Conservation (phyloP, 2,888 invertebrate genomes). For the Tachina grossa region DNA sequence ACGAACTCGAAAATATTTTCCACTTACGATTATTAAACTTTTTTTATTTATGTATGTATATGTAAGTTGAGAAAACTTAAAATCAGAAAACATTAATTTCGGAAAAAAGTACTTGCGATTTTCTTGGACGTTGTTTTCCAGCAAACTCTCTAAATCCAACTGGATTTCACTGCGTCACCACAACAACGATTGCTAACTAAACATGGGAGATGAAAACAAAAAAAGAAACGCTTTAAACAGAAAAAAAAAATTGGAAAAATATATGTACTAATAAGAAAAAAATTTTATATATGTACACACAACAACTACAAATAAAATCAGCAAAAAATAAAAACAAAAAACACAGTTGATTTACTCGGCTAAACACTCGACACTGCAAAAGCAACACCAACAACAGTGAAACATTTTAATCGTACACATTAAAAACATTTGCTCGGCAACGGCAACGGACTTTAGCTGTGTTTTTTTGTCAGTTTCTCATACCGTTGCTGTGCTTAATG, state of each 20-base stretch:
- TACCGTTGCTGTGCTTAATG: constrained; percentile 62
- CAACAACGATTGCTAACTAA: constrained; percentile 65
- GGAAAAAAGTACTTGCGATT: constrained; percentile 60
- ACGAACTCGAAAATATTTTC: constrained; percentile 25
- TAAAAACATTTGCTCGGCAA: constrained; percentile 70
- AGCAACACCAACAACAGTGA: constrained; percentile 54
- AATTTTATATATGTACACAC: constrained; percentile 4
- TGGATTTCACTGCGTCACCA: constrained; percentile 72
- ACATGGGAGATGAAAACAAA: constrained; percentile 67
- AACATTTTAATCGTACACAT: constrained; percentile 46
- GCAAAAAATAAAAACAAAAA: constrained; percentile 54
- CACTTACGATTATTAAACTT: constrained; percentile 28
- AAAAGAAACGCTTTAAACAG: constrained; percentile 67
- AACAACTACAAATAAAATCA: constrained; percentile 38
- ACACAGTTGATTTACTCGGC: constrained; percentile 71
- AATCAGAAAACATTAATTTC: constrained; percentile 37
- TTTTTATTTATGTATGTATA: not conserved
- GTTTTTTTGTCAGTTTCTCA: constrained; percentile 51
- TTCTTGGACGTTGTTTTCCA: constrained; percentile 70
- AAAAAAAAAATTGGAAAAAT: constrained; percentile 72
- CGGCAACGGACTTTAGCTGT: constrained; percentile 70
- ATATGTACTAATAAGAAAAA: constrained; percentile 70
- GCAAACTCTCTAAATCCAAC: constrained; percentile 70
- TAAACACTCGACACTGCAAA: constrained; percentile 70
- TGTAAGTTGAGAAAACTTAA: constrained; percentile 26